These are phyloP conservation scores for Stigmatopora argus DNA, from an alignment of 2,113 vertebrate genomes.

Conservation along the genomic window DNA sequence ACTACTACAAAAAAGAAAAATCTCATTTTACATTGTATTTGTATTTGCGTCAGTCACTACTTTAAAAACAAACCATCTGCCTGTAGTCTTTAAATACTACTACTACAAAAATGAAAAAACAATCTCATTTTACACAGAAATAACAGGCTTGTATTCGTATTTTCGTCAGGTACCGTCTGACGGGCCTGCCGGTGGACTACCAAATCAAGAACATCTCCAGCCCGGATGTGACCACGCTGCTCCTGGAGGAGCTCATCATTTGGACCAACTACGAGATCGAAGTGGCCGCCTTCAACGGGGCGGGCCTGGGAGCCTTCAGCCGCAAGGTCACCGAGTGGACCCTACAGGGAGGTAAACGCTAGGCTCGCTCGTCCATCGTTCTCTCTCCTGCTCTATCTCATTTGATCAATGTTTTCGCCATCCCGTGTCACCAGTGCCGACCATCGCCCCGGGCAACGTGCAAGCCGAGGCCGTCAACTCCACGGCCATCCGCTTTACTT, in stretches of 20 bases:
- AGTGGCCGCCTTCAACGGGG: constrained; percentile 93
- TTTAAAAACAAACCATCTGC: no score
- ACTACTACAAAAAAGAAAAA: no score
- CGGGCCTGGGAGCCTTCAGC: constrained; percentile 87
- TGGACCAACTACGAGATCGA: constrained; percentile 99
- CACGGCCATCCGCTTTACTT: constrained; percentile 88
- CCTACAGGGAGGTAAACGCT: constrained; percentile 73
- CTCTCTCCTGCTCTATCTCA: neutral
- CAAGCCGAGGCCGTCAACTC: constrained; percentile 89
- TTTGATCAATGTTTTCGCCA: neutral
- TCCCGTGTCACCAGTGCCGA: constrained; percentile 77
- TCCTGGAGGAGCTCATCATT: constrained; percentile 96
- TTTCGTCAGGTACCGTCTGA: constrained; percentile 84
- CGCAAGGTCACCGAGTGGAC: constrained; percentile 96
- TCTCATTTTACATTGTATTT: no score
- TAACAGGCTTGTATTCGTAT: neutral
- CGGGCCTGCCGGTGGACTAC: constrained; percentile 89
- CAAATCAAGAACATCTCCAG: constrained; percentile 95
- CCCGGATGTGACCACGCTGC: constrained; percentile 84
- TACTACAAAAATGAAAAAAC: no score
- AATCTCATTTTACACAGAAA: no score
- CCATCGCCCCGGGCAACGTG: constrained; percentile 87
- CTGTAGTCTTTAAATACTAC: no score
- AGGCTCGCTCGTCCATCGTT: constrained; percentile 13
- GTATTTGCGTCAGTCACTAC: no score